A percentile compares a stretch with the other conserved stretches of the same genome.
Conservation (phyloP, 2,113 vertebrate species). For the Tyrannus savana region DNA sequence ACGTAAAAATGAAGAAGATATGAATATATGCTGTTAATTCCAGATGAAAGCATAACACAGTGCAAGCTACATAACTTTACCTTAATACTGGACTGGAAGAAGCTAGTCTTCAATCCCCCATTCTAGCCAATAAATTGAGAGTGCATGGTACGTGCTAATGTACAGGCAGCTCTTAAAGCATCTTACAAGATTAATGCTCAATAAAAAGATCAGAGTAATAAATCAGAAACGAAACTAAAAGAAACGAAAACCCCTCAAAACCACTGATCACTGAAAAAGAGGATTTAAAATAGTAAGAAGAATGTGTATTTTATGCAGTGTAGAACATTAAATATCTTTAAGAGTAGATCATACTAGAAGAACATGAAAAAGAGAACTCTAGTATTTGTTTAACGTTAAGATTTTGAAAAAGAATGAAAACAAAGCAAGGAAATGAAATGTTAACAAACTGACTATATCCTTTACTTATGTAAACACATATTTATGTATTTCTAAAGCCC, state of each 20-base stretch:
- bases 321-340: not conserved
- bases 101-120: not conserved
- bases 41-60: not conserved
- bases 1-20: not conserved
- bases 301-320: not conserved
- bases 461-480: constrained; percentile 18
- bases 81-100: not conserved
- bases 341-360: not conserved
- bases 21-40: not conserved
- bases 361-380: not conserved
- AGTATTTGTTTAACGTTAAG: not conserved
- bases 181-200: not conserved
- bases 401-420: not conserved
- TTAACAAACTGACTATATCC: not conserved
- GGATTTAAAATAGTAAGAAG: not conserved
- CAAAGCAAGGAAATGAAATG: not conserved
- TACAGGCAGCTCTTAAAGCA: not conserved
- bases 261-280: not conserved
- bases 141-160: not conserved
- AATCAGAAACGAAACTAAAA: not conserved
- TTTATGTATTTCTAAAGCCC: constrained; percentile 13
- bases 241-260: not conserved
- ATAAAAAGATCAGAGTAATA: not conserved
- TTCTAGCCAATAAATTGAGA: not conserved
- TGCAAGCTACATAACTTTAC: not conserved